A percentile compares a stretch with the other conserved stretches of the same genome.
These are phyloP conservation scores for Rutpela maculata DNA, from an alignment of 2,888 invertebrate species.

Conservation along the genomic window DNA sequence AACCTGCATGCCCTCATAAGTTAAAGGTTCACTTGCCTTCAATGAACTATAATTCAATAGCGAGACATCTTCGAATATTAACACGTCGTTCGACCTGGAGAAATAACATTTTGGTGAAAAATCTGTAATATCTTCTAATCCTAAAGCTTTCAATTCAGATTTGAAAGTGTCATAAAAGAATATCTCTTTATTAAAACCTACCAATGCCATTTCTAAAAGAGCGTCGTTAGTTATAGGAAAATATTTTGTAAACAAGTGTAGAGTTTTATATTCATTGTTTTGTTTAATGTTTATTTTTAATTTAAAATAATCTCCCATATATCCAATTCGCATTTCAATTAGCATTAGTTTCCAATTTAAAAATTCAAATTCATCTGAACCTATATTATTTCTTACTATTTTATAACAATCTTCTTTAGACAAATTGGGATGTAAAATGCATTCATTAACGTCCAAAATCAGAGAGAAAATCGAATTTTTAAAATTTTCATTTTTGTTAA, in stretches of 20 bases:
- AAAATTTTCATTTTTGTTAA: neutral
- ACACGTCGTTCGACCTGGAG: conserved; percentile 63
- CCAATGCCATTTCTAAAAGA: conserved; percentile 47
- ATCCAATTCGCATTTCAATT: conserved; percentile 59
- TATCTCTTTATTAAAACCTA: conserved; percentile 60
- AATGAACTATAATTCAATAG: conserved; percentile 47
- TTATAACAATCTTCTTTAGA: conserved; percentile 60
- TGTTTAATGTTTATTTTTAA: conserved; percentile 53
- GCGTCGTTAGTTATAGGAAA: conserved; percentile 54
- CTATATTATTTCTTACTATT: conserved; percentile 56
- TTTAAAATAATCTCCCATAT: conserved; percentile 63
- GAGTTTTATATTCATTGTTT: conserved; percentile 39
- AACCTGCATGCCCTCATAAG: conserved; percentile 57
- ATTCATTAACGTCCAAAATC: conserved; percentile 17
- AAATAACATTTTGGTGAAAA: conserved; percentile 69
- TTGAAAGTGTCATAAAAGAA: conserved; percentile 72
- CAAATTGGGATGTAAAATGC: conserved; percentile 42
- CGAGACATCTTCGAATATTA: conserved; percentile 71
- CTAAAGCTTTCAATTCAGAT: conserved; percentile 65
- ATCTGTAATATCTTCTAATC: conserved; percentile 54
- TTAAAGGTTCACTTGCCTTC: conserved; percentile 45
- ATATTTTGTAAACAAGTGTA: conserved; percentile 62
- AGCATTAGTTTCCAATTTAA: conserved; percentile 49
- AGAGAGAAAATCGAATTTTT: neutral
- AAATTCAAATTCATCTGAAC: conserved; percentile 54